Evolutionary conservation across 2,797 vertebrate species (phyloP).

Genomic region (Cryptoblepharus egeriae): DNA sequence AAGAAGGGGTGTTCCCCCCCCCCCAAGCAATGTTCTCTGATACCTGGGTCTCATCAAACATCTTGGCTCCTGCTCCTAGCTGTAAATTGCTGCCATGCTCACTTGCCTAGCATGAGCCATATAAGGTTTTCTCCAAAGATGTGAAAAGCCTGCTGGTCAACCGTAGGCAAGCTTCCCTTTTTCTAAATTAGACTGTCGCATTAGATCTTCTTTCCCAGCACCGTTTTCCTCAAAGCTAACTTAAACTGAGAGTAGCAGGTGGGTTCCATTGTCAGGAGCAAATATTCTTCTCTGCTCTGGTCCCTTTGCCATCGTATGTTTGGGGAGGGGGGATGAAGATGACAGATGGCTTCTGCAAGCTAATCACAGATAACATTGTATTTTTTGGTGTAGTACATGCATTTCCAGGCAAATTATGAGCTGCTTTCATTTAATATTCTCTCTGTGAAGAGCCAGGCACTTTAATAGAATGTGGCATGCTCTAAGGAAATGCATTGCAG

Average conservation of each 20-base stretch:
- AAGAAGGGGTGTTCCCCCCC: background rate
- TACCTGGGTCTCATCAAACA: constrained; percentile 20
- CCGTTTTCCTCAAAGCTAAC: constrained; percentile 48
- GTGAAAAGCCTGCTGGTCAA: constrained; percentile 44
- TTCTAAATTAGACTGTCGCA: constrained; percentile 34
- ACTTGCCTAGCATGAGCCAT: constrained; percentile 15
- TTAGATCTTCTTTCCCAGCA: constrained; percentile 45
- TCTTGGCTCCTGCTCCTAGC: constrained; percentile 22
- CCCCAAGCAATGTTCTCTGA: background rate
- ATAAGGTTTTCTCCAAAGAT: constrained; percentile 33
- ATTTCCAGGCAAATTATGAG: constrained; percentile 58
- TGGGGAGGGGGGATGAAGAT: constrained; percentile 12
- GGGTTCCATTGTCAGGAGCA: constrained; percentile 52
- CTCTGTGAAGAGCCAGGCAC: constrained; percentile 30
- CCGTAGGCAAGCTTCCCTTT: constrained; percentile 16
- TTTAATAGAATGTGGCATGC: constrained; percentile 25
- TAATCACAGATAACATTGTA: constrained; percentile 52
- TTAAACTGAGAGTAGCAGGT: constrained; percentile 51
- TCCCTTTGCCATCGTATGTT: constrained; percentile 38
- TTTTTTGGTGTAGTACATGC: constrained; percentile 42
- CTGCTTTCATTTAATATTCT: constrained; percentile 45
- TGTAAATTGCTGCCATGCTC: constrained; percentile 21
- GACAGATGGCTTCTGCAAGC: constrained; percentile 51
- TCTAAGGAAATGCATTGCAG: constrained; percentile 21
- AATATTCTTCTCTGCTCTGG: constrained; percentile 51